These are phyloP conservation scores for Ciconia stormi DNA, from an alignment of 2,113 vertebrate species.

Conservation along the genomic window DNA sequence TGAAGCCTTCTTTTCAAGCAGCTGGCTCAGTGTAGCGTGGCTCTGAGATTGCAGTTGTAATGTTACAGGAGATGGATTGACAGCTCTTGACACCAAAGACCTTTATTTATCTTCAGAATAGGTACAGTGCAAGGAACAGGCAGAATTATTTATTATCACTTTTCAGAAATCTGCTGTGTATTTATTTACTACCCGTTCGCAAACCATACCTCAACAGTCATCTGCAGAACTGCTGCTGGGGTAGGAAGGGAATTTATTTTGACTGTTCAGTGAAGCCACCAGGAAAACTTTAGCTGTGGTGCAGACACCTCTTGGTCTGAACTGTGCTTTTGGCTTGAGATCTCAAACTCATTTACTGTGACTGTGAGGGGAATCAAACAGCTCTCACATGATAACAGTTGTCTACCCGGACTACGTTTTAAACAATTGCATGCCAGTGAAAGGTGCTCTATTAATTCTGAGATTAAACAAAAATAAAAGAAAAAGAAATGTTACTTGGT, in stretches of 20 bases:
- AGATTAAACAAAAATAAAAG: not conserved
- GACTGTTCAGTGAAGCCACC: not conserved
- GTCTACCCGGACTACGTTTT: not conserved
- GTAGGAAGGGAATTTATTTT: not conserved
- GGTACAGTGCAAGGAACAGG: not conserved
- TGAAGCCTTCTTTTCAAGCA: not conserved
- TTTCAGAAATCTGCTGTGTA: not conserved
- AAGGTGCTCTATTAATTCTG: not conserved
- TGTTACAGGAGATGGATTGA: not conserved
- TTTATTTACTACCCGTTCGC: not conserved
- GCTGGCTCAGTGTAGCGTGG: not conserved
- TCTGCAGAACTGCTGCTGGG: not conserved
- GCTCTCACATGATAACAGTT: not conserved
- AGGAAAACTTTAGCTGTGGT: not conserved
- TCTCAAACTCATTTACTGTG: not conserved
- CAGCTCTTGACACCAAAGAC: not conserved
- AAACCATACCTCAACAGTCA: not conserved
- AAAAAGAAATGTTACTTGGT: rapidly evolving
- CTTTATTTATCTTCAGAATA: not conserved
- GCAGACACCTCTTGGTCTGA: not conserved
- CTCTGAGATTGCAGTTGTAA: not conserved
- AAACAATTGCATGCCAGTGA: not conserved
- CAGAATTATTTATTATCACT: not conserved
- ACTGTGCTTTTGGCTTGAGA: not conserved
- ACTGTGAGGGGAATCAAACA: not conserved